Evolutionary conservation across 2,113 vertebrate species (phyloP), one percentile per base, ranked within the genome.

Genomic region (Eublepharis macularius): DNA sequence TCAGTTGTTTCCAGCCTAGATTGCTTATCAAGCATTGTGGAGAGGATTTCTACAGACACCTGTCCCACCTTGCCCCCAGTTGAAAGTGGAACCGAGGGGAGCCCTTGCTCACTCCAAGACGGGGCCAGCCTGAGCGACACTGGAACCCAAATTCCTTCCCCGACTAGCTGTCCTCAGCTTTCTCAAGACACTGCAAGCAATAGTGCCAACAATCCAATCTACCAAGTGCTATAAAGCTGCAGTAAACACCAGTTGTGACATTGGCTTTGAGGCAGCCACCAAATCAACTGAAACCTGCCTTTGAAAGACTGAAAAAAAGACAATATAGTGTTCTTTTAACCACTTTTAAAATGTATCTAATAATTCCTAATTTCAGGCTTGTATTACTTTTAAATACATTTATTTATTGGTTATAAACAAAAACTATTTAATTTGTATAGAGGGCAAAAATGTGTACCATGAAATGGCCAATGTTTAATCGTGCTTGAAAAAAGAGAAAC

Each of bases 11-110:
- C 98, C 88, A 99, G 98, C 87, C 96, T 99, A 4, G 98, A 99
- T 74, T 99, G 98, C 83, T 96, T 99, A 88, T 99, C 98, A 85
- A 99, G 98, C 96, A 99, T 99, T 70, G 99, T 99, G 87, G 98
- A 99, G 96, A 96, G 99, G 84, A 99, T 99, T 96, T 98, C 98
- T 81, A 99, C 98, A 1, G 98, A 98, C 39, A 97, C 97, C 0
- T 97, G 97, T 43, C 94, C 96, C 6, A 32, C 95, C 49, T 84
- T 96, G 75, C 94, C 96, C 70, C 80, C 95, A 19, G 91, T 94
- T 43, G 95, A 96, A 60, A 93, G 93, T 54, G 91, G 94, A 43
- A 90, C 93, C 75, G 96, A 97, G 21, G 95, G 95, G 4, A 95
- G 92, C 73, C 95, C 96, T 0, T 95, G 93, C 34, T 97, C 97